Evolutionary conservation across 1,140 invertebrate genomes (phyloP).

Genomic region (Cotesia glomerata): DNA sequence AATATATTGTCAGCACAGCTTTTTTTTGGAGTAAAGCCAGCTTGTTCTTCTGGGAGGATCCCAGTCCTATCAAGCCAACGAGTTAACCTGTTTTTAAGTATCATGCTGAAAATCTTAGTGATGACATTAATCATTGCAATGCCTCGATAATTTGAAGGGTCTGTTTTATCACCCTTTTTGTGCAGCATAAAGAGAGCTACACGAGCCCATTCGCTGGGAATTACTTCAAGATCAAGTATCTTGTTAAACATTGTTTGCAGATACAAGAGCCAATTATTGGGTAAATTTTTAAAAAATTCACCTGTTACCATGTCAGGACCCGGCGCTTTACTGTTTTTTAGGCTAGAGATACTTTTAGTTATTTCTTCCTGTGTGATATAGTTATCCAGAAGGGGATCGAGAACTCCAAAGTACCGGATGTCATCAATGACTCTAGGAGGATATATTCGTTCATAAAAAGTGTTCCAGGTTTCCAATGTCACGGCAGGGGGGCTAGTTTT

Average conservation of each 20-base stretch:
- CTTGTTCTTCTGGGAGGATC: conserved; percentile 38
- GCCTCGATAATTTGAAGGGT: conserved; percentile 42
- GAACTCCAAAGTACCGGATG: too few relatives aligned
- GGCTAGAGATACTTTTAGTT: neutral
- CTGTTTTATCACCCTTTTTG: conserved; percentile 35
- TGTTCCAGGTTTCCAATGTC: too few relatives aligned
- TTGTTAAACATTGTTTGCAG: conserved; percentile 23
- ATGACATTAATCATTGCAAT: conserved; percentile 37
- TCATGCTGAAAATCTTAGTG: conserved; percentile 36
- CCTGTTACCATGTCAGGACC: conserved; percentile 27
- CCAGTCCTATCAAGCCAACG: conserved; percentile 30
- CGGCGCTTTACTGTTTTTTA: conserved; percentile 29
- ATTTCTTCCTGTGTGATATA: conserved; percentile 6
- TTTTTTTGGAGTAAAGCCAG: conserved; percentile 35
- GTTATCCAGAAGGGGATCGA: too few relatives aligned
- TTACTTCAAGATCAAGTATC: conserved; percentile 4
- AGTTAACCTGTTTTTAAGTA: conserved; percentile 16
- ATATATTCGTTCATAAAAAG: too few relatives aligned
- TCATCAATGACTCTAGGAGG: too few relatives aligned
- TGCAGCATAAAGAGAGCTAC: conserved; percentile 21
- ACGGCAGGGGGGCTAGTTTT: too few relatives aligned
- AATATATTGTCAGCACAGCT: conserved; percentile 40
- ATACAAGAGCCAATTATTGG: conserved; percentile 15
- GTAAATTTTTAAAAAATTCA: conserved; percentile 28
- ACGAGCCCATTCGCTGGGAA: conserved; percentile 19